Conservation (phyloP, 2,797 vertebrate species). For the Pseudochirops cupreus region DNA sequence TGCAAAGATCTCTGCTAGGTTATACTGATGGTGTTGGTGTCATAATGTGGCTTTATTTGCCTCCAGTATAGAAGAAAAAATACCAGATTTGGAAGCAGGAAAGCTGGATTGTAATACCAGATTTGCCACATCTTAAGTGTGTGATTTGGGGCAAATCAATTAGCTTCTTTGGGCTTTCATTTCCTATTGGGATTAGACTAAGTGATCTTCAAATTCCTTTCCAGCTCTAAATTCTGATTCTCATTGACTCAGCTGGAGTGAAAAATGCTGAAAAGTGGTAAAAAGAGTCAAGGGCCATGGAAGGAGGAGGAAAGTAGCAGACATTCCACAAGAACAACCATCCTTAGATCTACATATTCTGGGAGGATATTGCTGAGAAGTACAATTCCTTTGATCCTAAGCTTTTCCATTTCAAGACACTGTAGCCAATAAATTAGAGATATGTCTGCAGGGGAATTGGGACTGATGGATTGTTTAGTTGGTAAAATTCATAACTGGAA, state of each 20-base stretch:
- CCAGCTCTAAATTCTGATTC: background rate
- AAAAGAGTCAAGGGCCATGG: fast-evolving
- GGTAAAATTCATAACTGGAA: conserved; percentile 66
- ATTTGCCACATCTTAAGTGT: background rate
- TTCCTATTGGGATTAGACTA: background rate
- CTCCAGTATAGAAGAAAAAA: background rate
- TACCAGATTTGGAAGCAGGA: background rate
- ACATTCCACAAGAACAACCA: fast-evolving
- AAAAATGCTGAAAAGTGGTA: background rate
- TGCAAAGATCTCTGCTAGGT: background rate
- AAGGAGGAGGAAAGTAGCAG: background rate
- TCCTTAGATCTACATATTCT: fast-evolving
- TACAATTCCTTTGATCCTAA: fast-evolving
- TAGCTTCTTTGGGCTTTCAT: background rate
- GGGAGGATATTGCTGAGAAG: fast-evolving
- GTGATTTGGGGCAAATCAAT: background rate
- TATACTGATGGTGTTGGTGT: background rate
- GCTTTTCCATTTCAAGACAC: background rate
- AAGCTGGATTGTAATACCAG: background rate
- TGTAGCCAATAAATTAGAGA: background rate
- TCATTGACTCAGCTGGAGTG: fast-evolving
- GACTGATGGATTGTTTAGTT: conserved; percentile 39
- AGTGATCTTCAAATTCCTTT: fast-evolving
- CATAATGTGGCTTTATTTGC: background rate
- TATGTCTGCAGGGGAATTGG: conserved; percentile 31